Base-by-base conservation (phyloP, 2,113 vertebrate genomes). In the Microcebus griseorufus region DNA sequence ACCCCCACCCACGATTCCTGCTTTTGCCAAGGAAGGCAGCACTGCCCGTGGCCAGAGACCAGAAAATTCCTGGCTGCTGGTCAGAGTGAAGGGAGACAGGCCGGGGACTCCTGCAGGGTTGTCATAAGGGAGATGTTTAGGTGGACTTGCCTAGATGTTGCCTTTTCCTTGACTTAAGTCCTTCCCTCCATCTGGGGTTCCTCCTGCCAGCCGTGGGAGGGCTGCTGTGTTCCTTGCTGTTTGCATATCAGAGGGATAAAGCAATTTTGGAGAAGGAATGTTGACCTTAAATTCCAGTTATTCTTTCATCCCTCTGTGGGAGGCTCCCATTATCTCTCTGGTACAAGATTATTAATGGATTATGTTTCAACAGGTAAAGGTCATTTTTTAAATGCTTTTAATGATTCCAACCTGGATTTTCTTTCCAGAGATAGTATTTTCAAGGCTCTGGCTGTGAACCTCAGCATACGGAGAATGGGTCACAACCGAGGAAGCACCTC, bases 341-440 rank as follows among this genome's bases (percentile, higher is more conserved):
- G 95, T 90, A 97, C 95, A 98, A 97, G 69, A 92, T 98, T 98
- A 98, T 98, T 98, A 99, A 98, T 6, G 95, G 98, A 98, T 99
- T 98, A 98, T 16, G n/a, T 97, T 98, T 97, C 96, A 97, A 95
- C 97, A 98, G 96, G 98, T 97, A 98, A 99, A 98, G 98, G 98
- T 98, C 98, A 98, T 97, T 97, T 93, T 95, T 98, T 60, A 98
- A 89, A 98, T 98, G 93, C 96, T 97, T 98, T 97, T 98, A 98
- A 98, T 98, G 98, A 98, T 98, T 98, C 96, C 78, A 97, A 97
- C 96, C 94, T 96, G 96, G 97, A 97, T 98, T 98, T 98, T 98
- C 93, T 94, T 98, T 97, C 83, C 88, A 86, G 96, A 98, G 98
- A 97, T 89, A 95, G 95, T 97, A 88, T 97, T 98, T 98, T 96